A percentile compares a stretch with the other conserved stretches of the same genome.
phyloP scores from a whole-genome alignment of 1,140 invertebrate genomes.

The Nomia melanderi region DNA sequence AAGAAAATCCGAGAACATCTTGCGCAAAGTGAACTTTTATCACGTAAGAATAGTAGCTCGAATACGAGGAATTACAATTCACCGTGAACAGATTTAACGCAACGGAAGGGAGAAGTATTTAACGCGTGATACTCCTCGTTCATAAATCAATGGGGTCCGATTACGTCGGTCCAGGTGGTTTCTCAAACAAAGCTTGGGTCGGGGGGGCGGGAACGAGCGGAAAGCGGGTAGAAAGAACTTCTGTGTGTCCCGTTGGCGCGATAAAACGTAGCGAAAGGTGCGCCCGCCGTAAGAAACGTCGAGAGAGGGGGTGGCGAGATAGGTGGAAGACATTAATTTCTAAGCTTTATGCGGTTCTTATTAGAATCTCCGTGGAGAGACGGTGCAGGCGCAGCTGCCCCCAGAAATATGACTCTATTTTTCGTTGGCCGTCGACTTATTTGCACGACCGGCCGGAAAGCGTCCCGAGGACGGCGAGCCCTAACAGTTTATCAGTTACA shows the following conservation, averaged over 20 bases:
- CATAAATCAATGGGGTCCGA: constrained; percentile 59
- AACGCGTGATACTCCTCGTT: constrained; percentile 37
- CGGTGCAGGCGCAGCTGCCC: constrained; percentile 62
- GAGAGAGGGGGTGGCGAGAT: constrained; percentile 36
- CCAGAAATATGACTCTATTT: constrained; percentile 70
- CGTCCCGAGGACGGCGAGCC: constrained; percentile 16
- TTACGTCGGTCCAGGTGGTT: constrained; percentile 58
- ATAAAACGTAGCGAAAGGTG: constrained; percentile 12
- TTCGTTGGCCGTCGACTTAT: constrained; percentile 64
- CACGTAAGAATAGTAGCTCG: no score
- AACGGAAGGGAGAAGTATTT: neutral
- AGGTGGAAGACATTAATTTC: constrained; percentile 68
- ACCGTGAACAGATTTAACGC: constrained; percentile 44
- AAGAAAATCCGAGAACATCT: no score
- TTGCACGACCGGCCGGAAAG: constrained; percentile 48
- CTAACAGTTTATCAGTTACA: constrained; percentile 44
- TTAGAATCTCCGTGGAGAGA: constrained; percentile 66
- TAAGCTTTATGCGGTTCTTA: constrained; percentile 70
- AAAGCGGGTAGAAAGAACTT: constrained; percentile 43
- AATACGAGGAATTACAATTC: constrained; percentile 15
- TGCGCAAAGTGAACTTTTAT: no score
- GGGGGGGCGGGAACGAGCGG: neutral
- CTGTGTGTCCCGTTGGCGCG: constrained; percentile 25
- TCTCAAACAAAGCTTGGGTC: neutral
- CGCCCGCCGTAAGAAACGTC: neutral